These are phyloP conservation scores for Ptilonorhynchus violaceus DNA, from an alignment of 2,113 vertebrate genomes.

Conservation along the genomic window DNA sequence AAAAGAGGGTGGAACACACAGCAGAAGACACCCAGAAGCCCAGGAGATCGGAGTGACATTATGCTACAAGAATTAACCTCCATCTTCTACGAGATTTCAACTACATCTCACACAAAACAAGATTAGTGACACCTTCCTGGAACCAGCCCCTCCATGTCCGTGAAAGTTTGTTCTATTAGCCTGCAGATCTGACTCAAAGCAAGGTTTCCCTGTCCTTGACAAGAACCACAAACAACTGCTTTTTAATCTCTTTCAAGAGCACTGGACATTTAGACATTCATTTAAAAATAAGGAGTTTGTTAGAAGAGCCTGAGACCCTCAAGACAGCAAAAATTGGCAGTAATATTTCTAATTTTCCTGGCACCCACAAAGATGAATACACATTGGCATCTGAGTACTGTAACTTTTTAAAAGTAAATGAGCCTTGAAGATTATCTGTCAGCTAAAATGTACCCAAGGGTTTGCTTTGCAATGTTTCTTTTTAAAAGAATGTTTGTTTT, in stretches of 20 bases:
- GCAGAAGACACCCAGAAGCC: neutral
- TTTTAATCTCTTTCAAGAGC: neutral
- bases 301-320: neutral
- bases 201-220: neutral
- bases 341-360: slow-evolving; percentile 14
- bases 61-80: neutral
- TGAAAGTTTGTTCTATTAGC: neutral
- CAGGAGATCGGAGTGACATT: neutral
- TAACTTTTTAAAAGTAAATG: slow-evolving; percentile 51
- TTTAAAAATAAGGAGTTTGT: neutral
- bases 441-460: slow-evolving; percentile 33
- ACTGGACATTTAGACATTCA: neutral
- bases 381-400: neutral
- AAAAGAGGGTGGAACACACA: neutral
- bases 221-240: neutral
- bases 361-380: neutral
- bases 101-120: neutral
- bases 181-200: neutral
- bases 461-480: slow-evolving; percentile 20
- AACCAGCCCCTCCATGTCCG: neutral
- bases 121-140: neutral
- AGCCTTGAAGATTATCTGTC: slow-evolving; percentile 51
- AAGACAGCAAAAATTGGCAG: neutral
- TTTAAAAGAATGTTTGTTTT: slow-evolving; percentile 46
- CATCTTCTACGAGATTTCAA: neutral